Percentiles rank a stretch among this genome's conserved stretches.
These are phyloP conservation scores for Argyrosomus regius DNA, from an alignment of 2,797 vertebrate genomes.

Conservation along the genomic window DNA sequence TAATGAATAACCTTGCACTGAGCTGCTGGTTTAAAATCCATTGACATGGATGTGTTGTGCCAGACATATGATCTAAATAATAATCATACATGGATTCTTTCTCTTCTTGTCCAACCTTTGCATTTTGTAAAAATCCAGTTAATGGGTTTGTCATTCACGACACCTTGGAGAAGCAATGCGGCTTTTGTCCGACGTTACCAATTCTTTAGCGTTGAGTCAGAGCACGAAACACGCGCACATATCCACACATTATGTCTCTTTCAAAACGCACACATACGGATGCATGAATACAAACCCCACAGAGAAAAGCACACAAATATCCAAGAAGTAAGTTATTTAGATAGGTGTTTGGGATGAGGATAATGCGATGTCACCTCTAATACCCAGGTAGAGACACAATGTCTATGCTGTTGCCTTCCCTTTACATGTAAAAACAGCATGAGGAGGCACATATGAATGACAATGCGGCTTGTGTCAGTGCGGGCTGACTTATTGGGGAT, in stretches of 20 bases:
- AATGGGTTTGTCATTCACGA: conserved; percentile 72
- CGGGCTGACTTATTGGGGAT: conserved; percentile 76
- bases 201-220: conserved; percentile 60
- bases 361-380: conserved; percentile 77
- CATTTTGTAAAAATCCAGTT: conserved; percentile 52
- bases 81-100: not conserved
- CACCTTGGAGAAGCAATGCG: conserved; percentile 39
- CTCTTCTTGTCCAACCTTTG: conserved; percentile 10
- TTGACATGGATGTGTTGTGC: conserved; percentile 3
- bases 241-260: conserved; percentile 38
- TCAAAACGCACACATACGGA: conserved; percentile 27
- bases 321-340: conserved; percentile 71
- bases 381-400: conserved; percentile 75
- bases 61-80: not conserved
- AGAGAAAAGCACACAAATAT: conserved; percentile 49
- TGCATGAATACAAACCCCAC: conserved; percentile 38
- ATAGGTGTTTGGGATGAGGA: conserved; percentile 62
- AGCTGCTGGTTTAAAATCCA: not conserved
- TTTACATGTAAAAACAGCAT: conserved; percentile 74
- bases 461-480: conserved; percentile 74
- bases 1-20: not conserved
- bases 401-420: conserved; percentile 61
- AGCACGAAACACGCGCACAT: conserved; percentile 27
- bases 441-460: conserved; percentile 78
- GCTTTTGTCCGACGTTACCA: conserved; percentile 57